Evolutionary conservation across 2,113 vertebrate species (phyloP).

Genomic region (Albula glossodonta): DNA sequence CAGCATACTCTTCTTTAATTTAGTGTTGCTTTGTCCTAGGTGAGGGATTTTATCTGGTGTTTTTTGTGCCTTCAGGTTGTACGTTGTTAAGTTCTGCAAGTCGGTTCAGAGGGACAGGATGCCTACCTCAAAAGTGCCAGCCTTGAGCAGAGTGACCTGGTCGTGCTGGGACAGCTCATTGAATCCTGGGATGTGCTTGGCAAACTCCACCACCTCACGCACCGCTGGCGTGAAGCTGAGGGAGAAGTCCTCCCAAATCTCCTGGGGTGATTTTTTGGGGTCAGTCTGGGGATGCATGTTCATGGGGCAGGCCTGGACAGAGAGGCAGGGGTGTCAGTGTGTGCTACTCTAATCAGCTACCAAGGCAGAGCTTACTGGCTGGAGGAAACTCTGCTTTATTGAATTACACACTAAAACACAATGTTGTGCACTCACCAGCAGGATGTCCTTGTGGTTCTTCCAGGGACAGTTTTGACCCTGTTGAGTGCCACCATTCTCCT

Average conservation of each 20-base stretch:
- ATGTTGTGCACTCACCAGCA: constrained; percentile 74
- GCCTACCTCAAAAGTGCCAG: constrained; percentile 91
- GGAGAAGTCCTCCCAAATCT: constrained; percentile 95
- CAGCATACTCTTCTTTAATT: background rate
- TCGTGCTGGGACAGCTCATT: constrained; percentile 83
- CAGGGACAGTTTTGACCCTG: constrained; percentile 65
- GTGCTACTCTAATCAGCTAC: background rate
- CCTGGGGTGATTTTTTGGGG: constrained; percentile 79
- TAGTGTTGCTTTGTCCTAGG: background rate
- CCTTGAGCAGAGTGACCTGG: constrained; percentile 90
- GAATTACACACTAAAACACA: background rate
- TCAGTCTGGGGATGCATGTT: constrained; percentile 80
- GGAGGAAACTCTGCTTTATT: background rate
- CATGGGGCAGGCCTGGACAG: constrained; percentile 86
- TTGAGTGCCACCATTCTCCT: constrained; percentile 40
- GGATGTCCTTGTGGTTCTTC: constrained; percentile 65
- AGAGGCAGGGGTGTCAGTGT: background rate
- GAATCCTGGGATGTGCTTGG: constrained; percentile 91
- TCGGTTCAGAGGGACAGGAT: background rate
- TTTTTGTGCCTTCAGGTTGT: background rate
- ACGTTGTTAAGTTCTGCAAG: too few species aligned
- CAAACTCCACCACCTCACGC: constrained; percentile 90
- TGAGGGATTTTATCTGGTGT: background rate
- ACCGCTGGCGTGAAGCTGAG: constrained; percentile 89
- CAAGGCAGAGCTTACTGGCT: background rate